A percentile compares a stretch with the other conserved stretches of the same genome.
These are phyloP conservation scores for Diabrotica undecimpunctata DNA, from an alignment of 1,140 invertebrate species.

Conservation along the genomic window DNA sequence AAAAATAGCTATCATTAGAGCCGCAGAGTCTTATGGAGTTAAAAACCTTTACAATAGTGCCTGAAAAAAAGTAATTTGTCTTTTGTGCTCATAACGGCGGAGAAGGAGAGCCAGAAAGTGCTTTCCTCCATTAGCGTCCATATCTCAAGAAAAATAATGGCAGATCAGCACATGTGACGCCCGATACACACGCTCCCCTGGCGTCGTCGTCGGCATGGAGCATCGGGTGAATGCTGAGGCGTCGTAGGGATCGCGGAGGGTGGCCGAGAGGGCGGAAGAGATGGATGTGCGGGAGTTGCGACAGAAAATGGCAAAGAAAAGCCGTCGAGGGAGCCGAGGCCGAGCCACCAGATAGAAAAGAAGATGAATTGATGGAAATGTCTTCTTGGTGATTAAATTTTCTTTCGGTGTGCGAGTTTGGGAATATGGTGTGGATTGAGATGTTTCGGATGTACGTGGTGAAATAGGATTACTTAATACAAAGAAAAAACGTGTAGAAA, in stretches of 20 bases:
- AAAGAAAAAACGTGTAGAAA: background rate
- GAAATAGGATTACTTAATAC: slow-evolving; percentile 1
- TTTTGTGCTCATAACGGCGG: too few species aligned
- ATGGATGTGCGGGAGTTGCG: slow-evolving; percentile 33
- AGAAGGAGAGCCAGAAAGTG: background rate
- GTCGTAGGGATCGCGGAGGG: slow-evolving; percentile 8
- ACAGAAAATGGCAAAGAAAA: slow-evolving; percentile 42
- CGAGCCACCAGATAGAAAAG: slow-evolving; percentile 32
- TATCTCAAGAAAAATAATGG: slow-evolving; percentile 30
- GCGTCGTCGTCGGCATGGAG: slow-evolving; percentile 6
- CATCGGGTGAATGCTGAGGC: slow-evolving; percentile 10
- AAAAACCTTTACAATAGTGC: too few species aligned
- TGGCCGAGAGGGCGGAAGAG: slow-evolving; percentile 18
- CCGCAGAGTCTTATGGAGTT: too few species aligned
- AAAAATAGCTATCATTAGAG: too few species aligned
- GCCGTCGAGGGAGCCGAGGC: slow-evolving; percentile 38
- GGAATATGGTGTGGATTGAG: slow-evolving; percentile 4
- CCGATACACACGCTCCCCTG: slow-evolving; percentile 34
- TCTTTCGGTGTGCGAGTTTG: slow-evolving; percentile 36
- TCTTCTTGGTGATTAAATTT: slow-evolving; percentile 44
- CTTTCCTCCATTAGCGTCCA: slow-evolving; percentile 28
- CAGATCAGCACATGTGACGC: slow-evolving; percentile 39
- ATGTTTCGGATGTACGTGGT: background rate
- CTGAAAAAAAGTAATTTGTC: too few species aligned
- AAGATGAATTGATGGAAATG: slow-evolving; percentile 46